Conservation (phyloP, 1,140 invertebrate species). For the Semibalanus balanoides region DNA sequence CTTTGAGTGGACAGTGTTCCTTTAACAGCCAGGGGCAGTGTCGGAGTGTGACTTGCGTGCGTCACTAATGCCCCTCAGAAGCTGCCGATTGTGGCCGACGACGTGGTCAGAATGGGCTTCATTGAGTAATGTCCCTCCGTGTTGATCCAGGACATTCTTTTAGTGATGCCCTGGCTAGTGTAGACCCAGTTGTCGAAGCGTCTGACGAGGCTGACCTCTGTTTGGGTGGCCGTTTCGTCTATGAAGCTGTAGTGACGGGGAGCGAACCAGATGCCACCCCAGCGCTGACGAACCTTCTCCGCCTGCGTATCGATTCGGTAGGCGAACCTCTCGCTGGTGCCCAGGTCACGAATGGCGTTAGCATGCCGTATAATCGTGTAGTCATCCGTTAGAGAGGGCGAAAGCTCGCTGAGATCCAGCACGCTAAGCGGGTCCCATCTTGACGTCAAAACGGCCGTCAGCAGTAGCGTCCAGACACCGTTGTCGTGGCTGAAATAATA, state of each 20-base stretch:
- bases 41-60: too few species aligned
- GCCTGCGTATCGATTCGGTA: not conserved
- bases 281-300: not conserved
- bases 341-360: not conserved
- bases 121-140: too few species aligned
- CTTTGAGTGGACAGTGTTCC: too few species aligned
- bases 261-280: not conserved
- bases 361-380: not conserved
- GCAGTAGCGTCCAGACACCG: not conserved
- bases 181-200: not conserved
- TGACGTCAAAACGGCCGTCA: not conserved
- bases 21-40: too few species aligned
- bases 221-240: not conserved
- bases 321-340: not conserved
- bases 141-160: too few species aligned
- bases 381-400: not conserved
- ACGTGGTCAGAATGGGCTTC: too few species aligned
- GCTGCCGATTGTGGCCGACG: too few species aligned
- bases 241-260: not conserved
- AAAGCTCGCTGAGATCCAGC: not conserved
- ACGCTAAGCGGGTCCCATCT: not conserved
- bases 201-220: not conserved
- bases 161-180: not conserved
- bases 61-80: too few species aligned
- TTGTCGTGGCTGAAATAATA: not conserved